phyloP scores from a whole-genome alignment of 2,113 vertebrate species.

The Corythornis madagascariensis region DNA sequence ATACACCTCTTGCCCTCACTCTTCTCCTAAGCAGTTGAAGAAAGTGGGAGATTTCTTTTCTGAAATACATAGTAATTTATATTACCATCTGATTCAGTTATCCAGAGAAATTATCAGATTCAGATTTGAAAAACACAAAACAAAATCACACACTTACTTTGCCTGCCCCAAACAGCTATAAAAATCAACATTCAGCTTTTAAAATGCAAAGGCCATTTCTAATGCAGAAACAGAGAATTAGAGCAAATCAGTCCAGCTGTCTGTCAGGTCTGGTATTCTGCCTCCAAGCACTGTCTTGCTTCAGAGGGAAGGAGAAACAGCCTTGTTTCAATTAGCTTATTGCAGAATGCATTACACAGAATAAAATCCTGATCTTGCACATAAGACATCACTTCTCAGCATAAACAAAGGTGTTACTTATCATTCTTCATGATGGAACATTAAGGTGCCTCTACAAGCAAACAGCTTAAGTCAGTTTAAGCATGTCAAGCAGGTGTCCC shows the following conservation, averaged over 20 bases:
- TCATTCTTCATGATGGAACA: neutral
- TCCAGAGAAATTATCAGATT: neutral
- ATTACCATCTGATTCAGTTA: neutral
- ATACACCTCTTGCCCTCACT: neutral
- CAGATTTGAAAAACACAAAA: neutral
- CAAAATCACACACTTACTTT: neutral
- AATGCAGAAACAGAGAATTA: slow-evolving; percentile 23
- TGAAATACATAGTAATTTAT: neutral
- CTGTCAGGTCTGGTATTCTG: slow-evolving; percentile 42
- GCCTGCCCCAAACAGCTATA: neutral
- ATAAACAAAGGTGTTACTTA: neutral
- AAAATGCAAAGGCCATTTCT: slow-evolving; percentile 3
- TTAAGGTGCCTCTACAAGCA: neutral
- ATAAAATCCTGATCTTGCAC: slow-evolving; percentile 12
- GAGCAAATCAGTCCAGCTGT: slow-evolving; percentile 28
- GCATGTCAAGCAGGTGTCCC: neutral
- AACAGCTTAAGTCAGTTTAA: neutral
- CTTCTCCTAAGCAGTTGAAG: neutral
- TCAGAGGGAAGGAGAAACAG: neutral
- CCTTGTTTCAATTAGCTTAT: slow-evolving; percentile 26
- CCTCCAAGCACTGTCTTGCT: slow-evolving; percentile 30
- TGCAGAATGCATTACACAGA: neutral
- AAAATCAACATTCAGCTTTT: neutral
- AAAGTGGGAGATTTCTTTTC: neutral
- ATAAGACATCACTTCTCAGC: neutral